Conservation (phyloP, 2,888 invertebrate genomes). For the Clusia tigrina region DNA sequence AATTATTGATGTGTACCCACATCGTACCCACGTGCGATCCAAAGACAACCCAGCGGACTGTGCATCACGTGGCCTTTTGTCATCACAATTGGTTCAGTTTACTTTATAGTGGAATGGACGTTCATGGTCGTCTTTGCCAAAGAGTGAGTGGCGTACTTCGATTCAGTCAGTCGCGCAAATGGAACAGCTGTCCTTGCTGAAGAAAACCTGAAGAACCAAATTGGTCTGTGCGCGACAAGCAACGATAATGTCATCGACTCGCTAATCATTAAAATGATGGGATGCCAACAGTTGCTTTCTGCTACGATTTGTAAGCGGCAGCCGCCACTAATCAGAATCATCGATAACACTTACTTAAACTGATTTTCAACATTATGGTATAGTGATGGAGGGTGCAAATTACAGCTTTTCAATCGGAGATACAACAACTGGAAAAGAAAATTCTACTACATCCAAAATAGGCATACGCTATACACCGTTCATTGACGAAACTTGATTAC, state of each 20-base stretch:
- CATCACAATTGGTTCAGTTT: constrained; percentile 21
- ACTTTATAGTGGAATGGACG: constrained; percentile 37
- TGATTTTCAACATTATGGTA: not conserved
- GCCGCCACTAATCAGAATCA: too few relatives aligned
- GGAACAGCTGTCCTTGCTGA: not conserved
- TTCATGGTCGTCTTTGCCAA: constrained; percentile 17
- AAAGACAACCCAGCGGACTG: constrained; percentile 37
- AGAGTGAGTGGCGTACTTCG: constrained; percentile 18
- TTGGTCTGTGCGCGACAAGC: not conserved
- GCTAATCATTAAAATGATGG: constrained; percentile 11
- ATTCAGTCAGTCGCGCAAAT: not conserved
- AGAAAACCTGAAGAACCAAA: not conserved
- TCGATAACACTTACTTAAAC: too few relatives aligned
- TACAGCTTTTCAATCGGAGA: too few relatives aligned
- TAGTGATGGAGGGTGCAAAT: too few relatives aligned
- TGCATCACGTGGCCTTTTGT: constrained; percentile 34
- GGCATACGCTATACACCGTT: not conserved
- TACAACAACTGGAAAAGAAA: too few relatives aligned
- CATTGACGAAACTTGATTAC: too few relatives aligned
- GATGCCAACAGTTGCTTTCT: not conserved
- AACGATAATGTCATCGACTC: constrained; percentile 1
- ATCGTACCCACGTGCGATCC: constrained; percentile 32
- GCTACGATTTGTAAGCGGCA: too few relatives aligned
- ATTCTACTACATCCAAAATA: not conserved
- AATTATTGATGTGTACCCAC: constrained; percentile 28